Base-by-base conservation (phyloP, 2,797 vertebrate species). In the Crossoptilon crossoptilon region DNA sequence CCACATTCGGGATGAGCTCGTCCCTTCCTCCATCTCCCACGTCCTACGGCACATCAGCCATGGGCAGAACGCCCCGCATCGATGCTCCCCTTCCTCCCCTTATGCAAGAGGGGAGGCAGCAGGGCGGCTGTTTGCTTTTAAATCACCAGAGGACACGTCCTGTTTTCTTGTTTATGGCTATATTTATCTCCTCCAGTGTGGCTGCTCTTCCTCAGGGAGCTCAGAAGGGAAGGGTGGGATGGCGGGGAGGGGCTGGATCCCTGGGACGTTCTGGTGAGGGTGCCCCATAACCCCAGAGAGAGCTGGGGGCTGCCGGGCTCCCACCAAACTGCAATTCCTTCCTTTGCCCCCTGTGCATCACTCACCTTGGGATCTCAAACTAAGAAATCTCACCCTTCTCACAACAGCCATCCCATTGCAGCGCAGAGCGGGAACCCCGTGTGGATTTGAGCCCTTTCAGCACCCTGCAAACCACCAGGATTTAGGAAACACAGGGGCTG, bases 161-260 rank as follows among this genome's bases (percentile, higher is more conserved):
- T 97, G 95, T 97, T 97, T 95, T 91, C 91, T 96, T 94, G 94
- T 95, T 97, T 94, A 96, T 90, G 13, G 87, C 96, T 97, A 96
- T 94, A 96, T 96, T 95, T 96, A 94, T 96, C 94, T 84, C 68
- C 88, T 82, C 80, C 84, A 26, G 59, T 21, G 49, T 88, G 91
- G 88, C 74, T 9, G 75, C 84, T 96, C 93, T 97, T 96, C 95
- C 96, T 95, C 94, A 96, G 95, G 77, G 95, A 90, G 41, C 93
- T 94, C 87, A 1, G 46, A 97, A 83, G 95, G 96, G 95, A 95
- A 95, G 95, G 95, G 94, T 94, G 94, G 93, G 87, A 92, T 91
- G 93, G 71, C 7, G 48, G 44, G 91, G 87, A 93, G 88, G 87
- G 94, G 56, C 86, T 91, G 90, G 86, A 95, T 95, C 92, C 81